Evolutionary conservation across 1,140 invertebrate genomes (phyloP).

Genomic region (Oreohelix idahoensis): DNA sequence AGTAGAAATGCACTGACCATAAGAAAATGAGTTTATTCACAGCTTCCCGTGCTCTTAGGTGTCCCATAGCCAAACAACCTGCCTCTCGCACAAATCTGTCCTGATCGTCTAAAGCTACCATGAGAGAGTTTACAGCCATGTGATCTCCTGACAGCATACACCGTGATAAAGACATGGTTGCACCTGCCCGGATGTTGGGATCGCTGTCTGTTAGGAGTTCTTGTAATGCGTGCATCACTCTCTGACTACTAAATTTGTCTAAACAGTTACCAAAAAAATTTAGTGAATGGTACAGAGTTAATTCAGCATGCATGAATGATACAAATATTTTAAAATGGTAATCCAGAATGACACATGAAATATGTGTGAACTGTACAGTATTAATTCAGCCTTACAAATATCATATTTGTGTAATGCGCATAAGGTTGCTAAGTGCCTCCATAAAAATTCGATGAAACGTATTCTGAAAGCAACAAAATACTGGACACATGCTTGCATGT

Average conservation of each 20-base stretch:
- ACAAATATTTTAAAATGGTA: too few relatives aligned
- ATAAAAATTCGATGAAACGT: too few relatives aligned
- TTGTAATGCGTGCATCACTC: background rate
- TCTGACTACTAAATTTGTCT: background rate
- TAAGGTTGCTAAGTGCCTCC: too few relatives aligned
- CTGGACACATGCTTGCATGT: too few relatives aligned
- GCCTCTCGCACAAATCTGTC: conserved; percentile 2
- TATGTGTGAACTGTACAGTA: too few relatives aligned
- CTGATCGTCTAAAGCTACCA: background rate
- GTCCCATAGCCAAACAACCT: background rate
- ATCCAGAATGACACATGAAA: too few relatives aligned
- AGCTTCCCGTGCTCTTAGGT: background rate
- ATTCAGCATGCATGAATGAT: too few relatives aligned
- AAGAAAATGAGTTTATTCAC: background rate
- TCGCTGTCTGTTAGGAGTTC: background rate
- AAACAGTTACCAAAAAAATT: too few relatives aligned
- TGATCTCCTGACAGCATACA: background rate
- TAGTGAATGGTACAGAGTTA: too few relatives aligned
- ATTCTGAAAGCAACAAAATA: too few relatives aligned
- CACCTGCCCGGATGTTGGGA: background rate
- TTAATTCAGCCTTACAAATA: too few relatives aligned
- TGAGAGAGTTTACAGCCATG: background rate
- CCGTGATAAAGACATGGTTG: background rate
- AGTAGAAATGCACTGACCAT: background rate
- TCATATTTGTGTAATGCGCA: too few relatives aligned